Percentiles rank a stretch among this genome's conserved stretches.
These are phyloP conservation scores for Trogon melanurus DNA, from an alignment of 2,113 vertebrate species.

Conservation along the genomic window DNA sequence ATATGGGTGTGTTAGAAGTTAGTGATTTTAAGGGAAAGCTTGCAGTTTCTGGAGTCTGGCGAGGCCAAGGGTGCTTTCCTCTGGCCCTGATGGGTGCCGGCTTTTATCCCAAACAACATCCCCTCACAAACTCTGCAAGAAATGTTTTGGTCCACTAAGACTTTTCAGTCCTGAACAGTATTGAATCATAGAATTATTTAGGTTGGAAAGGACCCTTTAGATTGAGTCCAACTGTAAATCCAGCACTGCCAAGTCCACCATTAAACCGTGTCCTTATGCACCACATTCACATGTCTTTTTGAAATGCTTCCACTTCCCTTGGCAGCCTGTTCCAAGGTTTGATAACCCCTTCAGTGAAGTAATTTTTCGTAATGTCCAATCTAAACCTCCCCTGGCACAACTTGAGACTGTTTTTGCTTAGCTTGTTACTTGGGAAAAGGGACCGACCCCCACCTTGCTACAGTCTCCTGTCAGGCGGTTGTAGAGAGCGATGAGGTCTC, in stretches of 20 bases:
- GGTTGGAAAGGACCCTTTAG: background rate
- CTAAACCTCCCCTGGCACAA: background rate
- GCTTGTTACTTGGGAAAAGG: background rate
- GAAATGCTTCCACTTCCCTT: background rate
- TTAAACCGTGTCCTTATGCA: background rate
- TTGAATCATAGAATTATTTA: background rate
- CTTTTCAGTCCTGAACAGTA: background rate
- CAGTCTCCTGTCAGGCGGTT: background rate
- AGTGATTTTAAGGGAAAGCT: background rate
- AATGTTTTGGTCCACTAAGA: background rate
- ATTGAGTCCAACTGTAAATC: fast-evolving
- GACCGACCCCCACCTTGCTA: background rate
- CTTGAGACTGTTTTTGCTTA: fast-evolving
- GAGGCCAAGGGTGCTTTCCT: fast-evolving
- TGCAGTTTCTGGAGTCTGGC: background rate
- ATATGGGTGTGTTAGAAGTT: background rate
- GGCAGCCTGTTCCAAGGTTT: background rate
- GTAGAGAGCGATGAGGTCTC: fast-evolving
- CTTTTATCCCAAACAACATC: background rate
- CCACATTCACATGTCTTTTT: background rate
- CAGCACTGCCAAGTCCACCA: background rate
- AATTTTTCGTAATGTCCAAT: background rate
- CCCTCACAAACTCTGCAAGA: background rate
- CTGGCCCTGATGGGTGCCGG: fast-evolving
- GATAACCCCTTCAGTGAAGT: background rate